Base-by-base conservation (phyloP, 2,888 invertebrate species). In the Heliconius ethilla region DNA sequence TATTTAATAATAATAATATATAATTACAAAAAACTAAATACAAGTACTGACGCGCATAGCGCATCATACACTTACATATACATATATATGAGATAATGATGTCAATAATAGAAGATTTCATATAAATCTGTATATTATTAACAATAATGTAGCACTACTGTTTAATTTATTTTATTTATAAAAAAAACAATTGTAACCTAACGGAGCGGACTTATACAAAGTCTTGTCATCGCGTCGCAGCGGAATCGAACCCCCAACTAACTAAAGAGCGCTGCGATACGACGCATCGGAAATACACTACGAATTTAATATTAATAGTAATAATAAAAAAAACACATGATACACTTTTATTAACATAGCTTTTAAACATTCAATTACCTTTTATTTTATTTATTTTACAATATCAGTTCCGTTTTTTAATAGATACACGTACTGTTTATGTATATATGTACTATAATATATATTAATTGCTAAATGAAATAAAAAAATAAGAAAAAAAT, bases 11-110 rank as follows among this genome's bases (percentile, higher is more conserved):
- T 89, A 89, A 89, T 91, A 90, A 90, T 89, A 89, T 92, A 88
- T 93, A 93, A 94, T 93, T 94, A 94, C 94, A 93, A 92, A 90
- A 90, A 92, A 94, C 93, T 94, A 94, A 94, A 93, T 92, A 93
- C 90, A 90, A 88, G 83, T 83, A 82, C 75, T 87, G 88, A 89
- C 88, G 89, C 91, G 92, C 94, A 93, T 88, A 89, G 94, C 94
- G 93, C 85, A 87, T 91, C 90, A 84, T 88, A 89, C 86, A 85
- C 92, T 91, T 90, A 92, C 90, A 89, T 89, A 89, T 87, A 92
- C 90, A 92, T 91, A 93, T 90, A 91, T 86, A 59, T 55, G n/a
- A 62, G 27, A 51, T 7, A 45, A 51, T 51, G 10, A 45, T 18
- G 63, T 74, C 59, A 72, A 72, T 72, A 72, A 72, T 37, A 72